These are phyloP conservation scores for Lepisosteus oculatus DNA, from an alignment of 2,113 vertebrate species.

Conservation along the genomic window DNA sequence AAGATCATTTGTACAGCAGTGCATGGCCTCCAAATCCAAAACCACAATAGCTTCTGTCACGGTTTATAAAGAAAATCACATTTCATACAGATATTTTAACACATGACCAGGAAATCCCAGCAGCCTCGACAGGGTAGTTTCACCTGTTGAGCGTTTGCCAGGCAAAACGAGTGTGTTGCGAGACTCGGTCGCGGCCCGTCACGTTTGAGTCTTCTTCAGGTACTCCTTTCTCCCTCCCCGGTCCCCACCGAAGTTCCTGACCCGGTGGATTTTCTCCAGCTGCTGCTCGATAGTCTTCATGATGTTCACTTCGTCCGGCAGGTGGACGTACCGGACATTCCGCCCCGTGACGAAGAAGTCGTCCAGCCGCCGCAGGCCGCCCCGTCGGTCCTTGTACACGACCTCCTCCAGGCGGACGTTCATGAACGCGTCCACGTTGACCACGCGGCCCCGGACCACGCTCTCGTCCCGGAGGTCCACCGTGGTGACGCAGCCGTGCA, in stretches of 20 bases:
- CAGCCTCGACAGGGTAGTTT: no score
- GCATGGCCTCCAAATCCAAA: no score
- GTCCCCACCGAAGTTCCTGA: slow-evolving; percentile 72
- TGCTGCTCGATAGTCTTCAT: slow-evolving; percentile 78
- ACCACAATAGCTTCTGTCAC: no score
- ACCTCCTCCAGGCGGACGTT: slow-evolving; percentile 83
- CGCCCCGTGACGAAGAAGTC: slow-evolving; percentile 88
- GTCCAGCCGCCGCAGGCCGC: slow-evolving; percentile 59
- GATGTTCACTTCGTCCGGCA: slow-evolving; percentile 86
- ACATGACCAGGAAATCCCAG: no score
- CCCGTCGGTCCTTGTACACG: slow-evolving; percentile 74
- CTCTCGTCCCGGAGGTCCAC: slow-evolving; percentile 91
- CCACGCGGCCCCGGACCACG: slow-evolving; percentile 71
- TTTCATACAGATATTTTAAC: no score
- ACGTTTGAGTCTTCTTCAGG: slow-evolving; percentile 40
- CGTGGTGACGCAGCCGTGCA: slow-evolving; percentile 79
- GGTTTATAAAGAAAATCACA: no score
- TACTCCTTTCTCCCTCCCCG: slow-evolving; percentile 79
- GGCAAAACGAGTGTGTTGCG: no score
- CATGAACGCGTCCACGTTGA: slow-evolving; percentile 95
- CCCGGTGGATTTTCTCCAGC: slow-evolving; percentile 77
- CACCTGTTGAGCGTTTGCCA: no score
- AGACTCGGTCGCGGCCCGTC: not conserved
- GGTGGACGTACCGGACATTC: slow-evolving; percentile 89
- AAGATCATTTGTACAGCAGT: no score